Evolutionary conservation across 1,140 invertebrate species (phyloP), one percentile per base, ranked within the genome.

Genomic region (Drosophila erecta): DNA sequence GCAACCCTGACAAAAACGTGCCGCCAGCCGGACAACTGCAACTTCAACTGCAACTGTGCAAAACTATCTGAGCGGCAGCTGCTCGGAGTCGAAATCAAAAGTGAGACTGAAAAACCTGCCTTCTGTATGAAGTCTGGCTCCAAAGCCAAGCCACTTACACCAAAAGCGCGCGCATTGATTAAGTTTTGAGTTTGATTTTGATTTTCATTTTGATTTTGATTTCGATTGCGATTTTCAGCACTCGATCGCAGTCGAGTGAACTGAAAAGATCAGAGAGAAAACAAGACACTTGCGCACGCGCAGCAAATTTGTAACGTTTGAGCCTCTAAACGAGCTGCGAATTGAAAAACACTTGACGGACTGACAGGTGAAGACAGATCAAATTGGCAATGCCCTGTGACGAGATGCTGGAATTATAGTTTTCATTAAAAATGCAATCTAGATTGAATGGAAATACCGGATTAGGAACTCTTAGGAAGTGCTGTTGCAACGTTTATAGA

Each of bases 1-100:
- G 83, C 83, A 86, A 87, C 83, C 84, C 84, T 86, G 83, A 86
- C 79, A 87, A 86, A 85, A 85, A 85, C 78, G 76, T 84, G 80
- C 75, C 80, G 55, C 53, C 41, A 11, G 14, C 37, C 49, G 4
- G 49, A 30, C 14, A 50, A 59, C 62, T 43, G 54, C 40, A 50
- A 50, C 61, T 33, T 55, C 37, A 17, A 46, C 57, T 43, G 41
- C 69, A 73, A 73, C 71, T 50, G 71, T 37, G 57, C 37, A 61
- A 73, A 61, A 73, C 72, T 72, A 53, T 65, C 54, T 70, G 6
- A 59, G 24, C 46, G 15, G 60, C 66, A 20, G 44, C 10, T 3
- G 35, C 22, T 35, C 27, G 60, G 60, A 38, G 56, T 70, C 40
- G 57, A 75, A 80, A 80, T 46, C 27, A 65, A 51, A 76, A 76